These are phyloP conservation scores for Dipodomys spectabilis DNA, from an alignment of 2,113 vertebrate species.

Conservation along the genomic window DNA sequence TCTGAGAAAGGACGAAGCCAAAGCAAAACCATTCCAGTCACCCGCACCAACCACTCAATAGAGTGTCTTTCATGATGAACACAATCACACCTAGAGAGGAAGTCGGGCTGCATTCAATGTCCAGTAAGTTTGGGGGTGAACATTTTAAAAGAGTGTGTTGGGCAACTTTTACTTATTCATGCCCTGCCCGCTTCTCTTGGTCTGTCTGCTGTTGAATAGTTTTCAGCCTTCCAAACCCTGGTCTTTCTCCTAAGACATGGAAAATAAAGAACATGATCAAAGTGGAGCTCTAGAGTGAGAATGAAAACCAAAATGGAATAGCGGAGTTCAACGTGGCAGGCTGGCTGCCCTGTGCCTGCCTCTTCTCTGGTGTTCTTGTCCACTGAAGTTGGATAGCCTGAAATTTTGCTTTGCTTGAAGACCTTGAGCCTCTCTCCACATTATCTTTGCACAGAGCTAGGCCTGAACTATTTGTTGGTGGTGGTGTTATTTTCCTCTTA, in stretches of 20 bases:
- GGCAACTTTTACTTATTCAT: neutral
- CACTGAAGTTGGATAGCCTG: neutral
- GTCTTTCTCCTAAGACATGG: neutral
- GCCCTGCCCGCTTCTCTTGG: neutral
- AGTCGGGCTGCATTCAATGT: neutral
- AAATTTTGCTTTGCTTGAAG: neutral
- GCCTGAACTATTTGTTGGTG: neutral
- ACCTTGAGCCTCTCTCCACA: neutral
- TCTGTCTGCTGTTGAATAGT: no score
- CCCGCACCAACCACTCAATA: accelerated
- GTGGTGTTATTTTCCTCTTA: neutral
- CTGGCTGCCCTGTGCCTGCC: no score
- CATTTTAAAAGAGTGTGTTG: neutral
- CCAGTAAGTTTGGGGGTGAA: neutral
- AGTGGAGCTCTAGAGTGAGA: neutral
- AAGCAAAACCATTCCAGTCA: neutral
- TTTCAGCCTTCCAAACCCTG: neutral
- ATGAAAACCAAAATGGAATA: neutral
- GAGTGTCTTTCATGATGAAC: neutral
- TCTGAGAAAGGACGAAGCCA: neutral
- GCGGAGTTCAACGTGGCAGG: no score
- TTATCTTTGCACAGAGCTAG: neutral
- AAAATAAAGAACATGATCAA: neutral
- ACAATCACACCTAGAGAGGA: neutral
- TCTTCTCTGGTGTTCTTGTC: neutral